These are phyloP conservation scores for Sebastes taczanowskii DNA, from an alignment of 2,797 vertebrate species.

Conservation along the genomic window DNA sequence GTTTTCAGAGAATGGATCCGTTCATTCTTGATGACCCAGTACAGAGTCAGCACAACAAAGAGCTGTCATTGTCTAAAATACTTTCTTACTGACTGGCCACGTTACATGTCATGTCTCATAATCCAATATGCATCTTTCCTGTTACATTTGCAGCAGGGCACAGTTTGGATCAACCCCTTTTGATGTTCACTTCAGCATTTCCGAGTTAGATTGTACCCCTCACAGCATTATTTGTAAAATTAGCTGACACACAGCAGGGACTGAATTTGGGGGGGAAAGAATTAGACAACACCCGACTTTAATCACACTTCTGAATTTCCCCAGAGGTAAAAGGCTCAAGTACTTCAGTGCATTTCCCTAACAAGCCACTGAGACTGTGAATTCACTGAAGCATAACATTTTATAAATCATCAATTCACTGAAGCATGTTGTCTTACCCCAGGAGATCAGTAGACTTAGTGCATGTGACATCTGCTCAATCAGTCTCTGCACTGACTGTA, in stretches of 20 bases:
- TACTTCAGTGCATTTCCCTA: background rate
- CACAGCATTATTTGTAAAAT: background rate
- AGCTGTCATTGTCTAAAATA: background rate
- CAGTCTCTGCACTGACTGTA: background rate
- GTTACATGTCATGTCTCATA: background rate
- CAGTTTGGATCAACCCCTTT: background rate
- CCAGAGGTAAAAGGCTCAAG: background rate
- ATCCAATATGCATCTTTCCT: background rate
- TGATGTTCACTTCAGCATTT: background rate
- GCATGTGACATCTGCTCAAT: slow-evolving; percentile 30
- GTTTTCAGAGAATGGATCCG: background rate
- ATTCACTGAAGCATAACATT: background rate
- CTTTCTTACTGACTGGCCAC: background rate
- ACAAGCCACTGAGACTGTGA: background rate
- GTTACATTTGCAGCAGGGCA: background rate
- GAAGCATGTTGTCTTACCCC: slow-evolving; percentile 5
- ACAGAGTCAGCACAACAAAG: background rate
- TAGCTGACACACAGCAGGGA: background rate
- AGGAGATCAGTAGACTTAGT: slow-evolving; percentile 14
- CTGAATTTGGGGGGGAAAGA: background rate
- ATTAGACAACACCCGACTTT: background rate
- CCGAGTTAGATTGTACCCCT: background rate
- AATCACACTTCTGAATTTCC: background rate
- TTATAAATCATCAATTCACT: background rate
- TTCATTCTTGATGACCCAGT: background rate